Evolutionary conservation across 2,113 vertebrate genomes (phyloP).

Genomic region (Centrocercus urophasianus): DNA sequence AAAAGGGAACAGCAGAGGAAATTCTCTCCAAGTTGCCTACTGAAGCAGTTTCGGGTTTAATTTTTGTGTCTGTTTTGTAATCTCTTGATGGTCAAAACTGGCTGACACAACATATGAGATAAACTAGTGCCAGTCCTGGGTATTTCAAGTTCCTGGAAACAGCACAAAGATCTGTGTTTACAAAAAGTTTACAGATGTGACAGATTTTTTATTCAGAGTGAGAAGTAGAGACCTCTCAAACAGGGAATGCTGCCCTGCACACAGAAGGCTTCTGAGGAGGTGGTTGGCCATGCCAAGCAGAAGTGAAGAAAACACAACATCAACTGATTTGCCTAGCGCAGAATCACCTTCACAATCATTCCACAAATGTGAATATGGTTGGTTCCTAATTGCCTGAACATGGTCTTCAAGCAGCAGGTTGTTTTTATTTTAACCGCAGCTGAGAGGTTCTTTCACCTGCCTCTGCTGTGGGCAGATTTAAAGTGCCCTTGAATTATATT

Average conservation of each 20-base stretch:
- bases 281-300: not conserved
- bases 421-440: not conserved
- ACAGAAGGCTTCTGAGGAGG: not conserved
- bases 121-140: not conserved
- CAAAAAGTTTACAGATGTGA: conserved; percentile 13
- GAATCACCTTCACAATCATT: not conserved
- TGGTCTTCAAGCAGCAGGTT: not conserved
- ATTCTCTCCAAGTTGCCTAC: conserved; percentile 31
- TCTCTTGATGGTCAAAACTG: conserved; percentile 59
- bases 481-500: fast-evolving
- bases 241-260: not conserved
- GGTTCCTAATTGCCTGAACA: not conserved
- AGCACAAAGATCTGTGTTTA: conserved; percentile 28
- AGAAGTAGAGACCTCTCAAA: not conserved
- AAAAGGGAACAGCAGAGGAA: conserved; percentile 42
- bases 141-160: conserved; percentile 37
- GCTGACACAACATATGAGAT: conserved; percentile 65
- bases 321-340: not conserved
- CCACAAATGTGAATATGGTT: not conserved
- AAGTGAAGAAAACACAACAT: not conserved
- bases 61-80: conserved; percentile 57
- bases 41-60: conserved; percentile 44
- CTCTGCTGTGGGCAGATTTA: not conserved
- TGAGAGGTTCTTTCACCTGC: not conserved
- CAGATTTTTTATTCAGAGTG: conserved; percentile 1